These are phyloP conservation scores for Phoebastria nigripes DNA, from an alignment of 2,797 vertebrate genomes.

Conservation along the genomic window DNA sequence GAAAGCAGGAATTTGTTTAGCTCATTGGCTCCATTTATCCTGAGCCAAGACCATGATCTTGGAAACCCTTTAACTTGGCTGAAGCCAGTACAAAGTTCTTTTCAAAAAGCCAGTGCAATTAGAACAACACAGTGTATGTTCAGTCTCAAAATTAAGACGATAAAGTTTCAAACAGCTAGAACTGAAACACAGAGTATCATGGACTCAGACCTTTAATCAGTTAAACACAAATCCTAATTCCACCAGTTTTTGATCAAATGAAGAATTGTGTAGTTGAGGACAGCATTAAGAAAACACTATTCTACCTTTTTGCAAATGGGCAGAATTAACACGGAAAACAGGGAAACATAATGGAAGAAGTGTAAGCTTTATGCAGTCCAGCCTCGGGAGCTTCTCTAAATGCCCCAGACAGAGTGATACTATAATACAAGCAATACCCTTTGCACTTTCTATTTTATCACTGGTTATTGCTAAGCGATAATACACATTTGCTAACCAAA, in stretches of 20 bases:
- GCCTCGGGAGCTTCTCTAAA: background rate
- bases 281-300: background rate
- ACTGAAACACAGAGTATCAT: slow-evolving; percentile 12
- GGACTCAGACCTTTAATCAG: background rate
- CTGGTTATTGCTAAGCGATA: background rate
- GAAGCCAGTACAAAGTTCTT: slow-evolving; percentile 56
- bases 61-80: slow-evolving; percentile 60
- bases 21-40: slow-evolving; percentile 63
- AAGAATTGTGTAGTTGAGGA: background rate
- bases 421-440: background rate
- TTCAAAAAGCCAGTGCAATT: slow-evolving; percentile 58
- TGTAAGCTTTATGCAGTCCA: background rate
- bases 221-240: background rate
- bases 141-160: slow-evolving; percentile 51
- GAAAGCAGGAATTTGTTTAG: slow-evolving; percentile 62
- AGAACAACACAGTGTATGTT: slow-evolving; percentile 56
- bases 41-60: slow-evolving; percentile 55
- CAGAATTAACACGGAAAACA: background rate
- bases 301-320: slow-evolving; percentile 12
- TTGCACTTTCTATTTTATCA: background rate
- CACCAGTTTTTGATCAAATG: background rate
- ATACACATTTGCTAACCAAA: background rate
- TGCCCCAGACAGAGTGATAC: background rate
- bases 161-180: slow-evolving; percentile 51
- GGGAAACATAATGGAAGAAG: background rate